Percentiles rank a stretch among this genome's conserved stretches.
Conservation (phyloP, 2,113 vertebrate species). For the Ursus arctos region DNA sequence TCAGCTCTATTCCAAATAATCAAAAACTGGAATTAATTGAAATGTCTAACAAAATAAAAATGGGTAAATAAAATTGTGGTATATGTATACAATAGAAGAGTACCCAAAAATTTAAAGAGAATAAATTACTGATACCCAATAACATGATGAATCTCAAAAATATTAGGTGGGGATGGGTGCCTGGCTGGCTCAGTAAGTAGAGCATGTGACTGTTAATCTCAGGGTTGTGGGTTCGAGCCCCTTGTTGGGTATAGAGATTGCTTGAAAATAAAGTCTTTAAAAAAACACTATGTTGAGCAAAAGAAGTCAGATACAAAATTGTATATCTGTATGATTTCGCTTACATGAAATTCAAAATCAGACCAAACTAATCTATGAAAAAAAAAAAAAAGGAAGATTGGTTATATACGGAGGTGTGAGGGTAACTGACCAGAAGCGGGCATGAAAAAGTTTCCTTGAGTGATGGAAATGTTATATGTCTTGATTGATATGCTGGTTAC, state of each 20-base stretch:
- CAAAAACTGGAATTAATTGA: background rate
- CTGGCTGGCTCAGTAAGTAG: background rate
- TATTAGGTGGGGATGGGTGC: background rate
- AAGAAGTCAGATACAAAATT: background rate
- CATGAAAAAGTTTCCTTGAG: background rate
- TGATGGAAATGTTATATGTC: background rate
- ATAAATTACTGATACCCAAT: background rate
- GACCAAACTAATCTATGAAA: background rate
- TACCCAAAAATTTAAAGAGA: background rate
- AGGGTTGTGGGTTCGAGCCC: background rate
- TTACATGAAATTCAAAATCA: background rate
- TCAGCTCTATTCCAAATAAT: background rate
- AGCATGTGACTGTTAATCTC: background rate
- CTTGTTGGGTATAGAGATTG: background rate
- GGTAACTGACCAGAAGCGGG: background rate
- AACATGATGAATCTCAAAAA: background rate
- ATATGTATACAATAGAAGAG: background rate
- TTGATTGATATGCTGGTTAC: background rate
- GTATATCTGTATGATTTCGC: background rate
- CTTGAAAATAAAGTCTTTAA: background rate
- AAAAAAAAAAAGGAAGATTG: background rate
- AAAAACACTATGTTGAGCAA: background rate
- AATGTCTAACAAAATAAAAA: conserved; percentile 24
- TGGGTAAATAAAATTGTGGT: background rate
- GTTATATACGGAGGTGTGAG: background rate